Base-by-base conservation (phyloP, 2,113 vertebrate species). In the Ammospiza nelsoni region DNA sequence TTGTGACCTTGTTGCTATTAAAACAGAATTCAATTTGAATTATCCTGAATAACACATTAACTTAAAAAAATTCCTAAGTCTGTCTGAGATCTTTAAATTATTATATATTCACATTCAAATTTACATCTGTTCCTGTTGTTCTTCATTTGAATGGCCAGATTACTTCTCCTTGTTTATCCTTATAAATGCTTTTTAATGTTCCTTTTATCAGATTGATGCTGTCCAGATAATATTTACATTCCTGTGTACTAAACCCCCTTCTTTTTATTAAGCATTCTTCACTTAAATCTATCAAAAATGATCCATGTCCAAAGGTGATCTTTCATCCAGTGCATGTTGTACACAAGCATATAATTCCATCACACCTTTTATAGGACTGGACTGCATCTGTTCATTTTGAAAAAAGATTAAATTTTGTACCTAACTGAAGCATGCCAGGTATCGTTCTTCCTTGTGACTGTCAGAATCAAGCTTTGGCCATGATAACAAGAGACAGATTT, bases 241-340 rank as follows among this genome's bases (percentile, higher is more conserved):
- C 63, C 77, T 75, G 8, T 84, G 20, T 84, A 62, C 35, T 81
- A 82, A 69, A 5, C 24, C 20, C 24, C 27, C 24, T 59, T 62
- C 57, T 81, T 89, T 91, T 71, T 77, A 66, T 83, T 83, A 79
- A 69, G 21, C 20, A 35, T 94, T 91, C 29, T 84, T 94, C 65
- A 67, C 43, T 76, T 81, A 68, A 81, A 67, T 78, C 49, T 80
- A 23, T 74, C 33, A 72, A 75, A 92, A 93, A 68, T n/a, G 0
- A 35, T 87, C 58, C 15, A 3, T 84, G 41, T 78, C 39, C 68
- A 69, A 49, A 49, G 83, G 57, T 22, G 48, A 57, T 88, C 46
- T 63, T 94, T 92, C 54, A 73, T 75, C 37, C 49, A 65, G 44
- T 52, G 11, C 54, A 33, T 35, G 46, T 35, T 59, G 33, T 54